Percentiles rank a stretch among this genome's conserved stretches.
Conservation (phyloP, 2,888 invertebrate species). For the Leptodirus hochenwartii region DNA sequence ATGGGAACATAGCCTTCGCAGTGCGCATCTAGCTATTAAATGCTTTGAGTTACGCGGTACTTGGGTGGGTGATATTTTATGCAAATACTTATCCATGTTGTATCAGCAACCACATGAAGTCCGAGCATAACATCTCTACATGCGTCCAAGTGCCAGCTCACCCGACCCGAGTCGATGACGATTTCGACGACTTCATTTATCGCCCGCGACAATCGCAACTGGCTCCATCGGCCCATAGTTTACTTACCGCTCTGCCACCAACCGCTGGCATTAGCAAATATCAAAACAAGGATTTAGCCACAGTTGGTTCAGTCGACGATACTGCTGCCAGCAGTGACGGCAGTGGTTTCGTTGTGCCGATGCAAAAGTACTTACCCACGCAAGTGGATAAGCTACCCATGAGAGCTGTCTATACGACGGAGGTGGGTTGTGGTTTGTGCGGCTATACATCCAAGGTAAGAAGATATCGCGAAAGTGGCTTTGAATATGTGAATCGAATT, state of each 20-base stretch:
- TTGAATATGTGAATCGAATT: no score
- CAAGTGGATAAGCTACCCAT: conserved; percentile 47
- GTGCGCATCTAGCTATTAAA: no score
- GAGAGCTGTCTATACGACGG: conserved; percentile 40
- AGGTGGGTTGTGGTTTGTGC: conserved; percentile 45
- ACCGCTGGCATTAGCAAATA: conserved; percentile 14
- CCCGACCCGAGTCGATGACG: conserved; percentile 27
- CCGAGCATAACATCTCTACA: conserved; percentile 29
- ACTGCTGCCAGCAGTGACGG: neutral
- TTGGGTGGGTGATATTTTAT: no score
- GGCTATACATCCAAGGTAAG: conserved; percentile 36
- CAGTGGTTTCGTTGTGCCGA: conserved; percentile 13
- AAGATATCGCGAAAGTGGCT: no score
- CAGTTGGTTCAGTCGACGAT: conserved; percentile 7
- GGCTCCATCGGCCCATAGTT: conserved; percentile 8
- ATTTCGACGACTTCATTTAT: conserved; percentile 30
- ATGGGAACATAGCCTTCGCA: no score
- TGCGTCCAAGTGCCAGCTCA: conserved; percentile 28
- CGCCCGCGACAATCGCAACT: conserved; percentile 20
- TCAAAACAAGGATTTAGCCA: conserved; percentile 16
- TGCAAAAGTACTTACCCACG: conserved; percentile 31
- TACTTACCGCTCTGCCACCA: neutral
- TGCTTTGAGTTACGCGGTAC: no score
- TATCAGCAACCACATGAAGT: conserved; percentile 30
- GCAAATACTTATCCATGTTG: no score